Evolutionary conservation across 2,888 invertebrate species (phyloP), one percentile per base, ranked within the genome.

Genomic region (Mechanitis messenoides): DNA sequence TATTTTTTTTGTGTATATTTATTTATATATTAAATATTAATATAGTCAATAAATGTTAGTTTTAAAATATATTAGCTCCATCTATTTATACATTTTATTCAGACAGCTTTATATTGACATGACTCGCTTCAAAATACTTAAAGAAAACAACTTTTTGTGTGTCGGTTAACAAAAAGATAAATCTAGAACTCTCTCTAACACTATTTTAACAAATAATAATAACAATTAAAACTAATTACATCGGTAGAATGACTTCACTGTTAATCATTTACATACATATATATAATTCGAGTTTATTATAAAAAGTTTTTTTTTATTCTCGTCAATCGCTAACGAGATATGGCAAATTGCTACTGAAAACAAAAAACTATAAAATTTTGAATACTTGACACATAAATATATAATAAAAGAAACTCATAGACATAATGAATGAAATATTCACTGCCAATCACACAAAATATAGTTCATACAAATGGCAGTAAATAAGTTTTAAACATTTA

Each of bases 41-140:
- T 42, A 53, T 58, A 53, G 33, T 33, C 42, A 58, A 59, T 46
- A 56, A 59, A 45, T 33, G 12, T 20, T 50, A 59, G 55, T 53
- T 57, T 61, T 59, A 38, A 38, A 67, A 59, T 60, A 59, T 63
- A 60, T 69, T 60, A 65, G 66, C 61, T 62, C 68, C 64, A 62
- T 56, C 56, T 53, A 12, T 58, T 57, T 58, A 60, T 54, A 62
- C 61, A 67, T 64, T 62, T 61, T 63, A 58, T 62, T 55, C 61
- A 57, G 56, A 56, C 3, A 35, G 6, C 35, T 3, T 35, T 35
- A 35, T 35, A 6, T 3, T 35, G 35, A 35, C 35, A 35, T 35
- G 35, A 42, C 42, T 42, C 7, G 31, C 31, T 31, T 50, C 31
- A 50, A 28, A 50, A 28, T 50, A 50, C 50, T 31, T 50, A 31